These are phyloP conservation scores for Diplolepis rosae DNA, from an alignment of 2,888 invertebrate genomes.

Conservation along the genomic window DNA sequence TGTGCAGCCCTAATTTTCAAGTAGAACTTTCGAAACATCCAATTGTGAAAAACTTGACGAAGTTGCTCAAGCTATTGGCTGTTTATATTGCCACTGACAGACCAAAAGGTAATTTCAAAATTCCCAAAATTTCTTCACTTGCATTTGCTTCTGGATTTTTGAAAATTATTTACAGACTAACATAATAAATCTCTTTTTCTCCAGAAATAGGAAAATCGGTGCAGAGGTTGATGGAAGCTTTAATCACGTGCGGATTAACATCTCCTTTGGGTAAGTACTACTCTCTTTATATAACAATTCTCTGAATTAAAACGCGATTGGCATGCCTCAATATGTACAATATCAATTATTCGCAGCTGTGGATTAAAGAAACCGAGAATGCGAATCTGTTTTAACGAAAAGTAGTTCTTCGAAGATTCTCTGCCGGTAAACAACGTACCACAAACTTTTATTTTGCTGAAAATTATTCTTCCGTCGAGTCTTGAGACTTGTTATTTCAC, in stretches of 20 bases:
- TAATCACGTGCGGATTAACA: slow-evolving; percentile 69
- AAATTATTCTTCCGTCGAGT: background rate
- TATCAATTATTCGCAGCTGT: slow-evolving; percentile 18
- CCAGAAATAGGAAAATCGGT: slow-evolving; percentile 67
- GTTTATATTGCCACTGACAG: slow-evolving; percentile 61
- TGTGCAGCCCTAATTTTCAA: slow-evolving; percentile 77
- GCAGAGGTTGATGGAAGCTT: slow-evolving; percentile 67
- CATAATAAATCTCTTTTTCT: slow-evolving; percentile 40
- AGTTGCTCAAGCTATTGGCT: slow-evolving; percentile 62
- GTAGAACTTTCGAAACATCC: slow-evolving; percentile 70
- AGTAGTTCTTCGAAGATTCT: background rate
- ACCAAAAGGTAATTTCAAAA: slow-evolving; percentile 57
- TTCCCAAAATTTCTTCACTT: background rate
- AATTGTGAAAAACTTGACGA: slow-evolving; percentile 58
- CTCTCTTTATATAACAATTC: slow-evolving; percentile 46
- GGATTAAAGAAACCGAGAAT: slow-evolving; percentile 13
- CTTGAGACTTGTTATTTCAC: background rate
- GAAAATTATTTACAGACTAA: background rate
- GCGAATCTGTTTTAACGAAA: background rate
- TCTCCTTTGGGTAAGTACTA: slow-evolving; percentile 65
- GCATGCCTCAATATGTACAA: slow-evolving; percentile 6
- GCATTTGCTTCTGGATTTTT: background rate
- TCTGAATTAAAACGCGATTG: slow-evolving; percentile 39
- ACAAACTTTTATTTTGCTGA: background rate
- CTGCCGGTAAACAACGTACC: background rate